Base-by-base conservation (phyloP, 2,797 vertebrate genomes). In the Channa striata region DNA sequence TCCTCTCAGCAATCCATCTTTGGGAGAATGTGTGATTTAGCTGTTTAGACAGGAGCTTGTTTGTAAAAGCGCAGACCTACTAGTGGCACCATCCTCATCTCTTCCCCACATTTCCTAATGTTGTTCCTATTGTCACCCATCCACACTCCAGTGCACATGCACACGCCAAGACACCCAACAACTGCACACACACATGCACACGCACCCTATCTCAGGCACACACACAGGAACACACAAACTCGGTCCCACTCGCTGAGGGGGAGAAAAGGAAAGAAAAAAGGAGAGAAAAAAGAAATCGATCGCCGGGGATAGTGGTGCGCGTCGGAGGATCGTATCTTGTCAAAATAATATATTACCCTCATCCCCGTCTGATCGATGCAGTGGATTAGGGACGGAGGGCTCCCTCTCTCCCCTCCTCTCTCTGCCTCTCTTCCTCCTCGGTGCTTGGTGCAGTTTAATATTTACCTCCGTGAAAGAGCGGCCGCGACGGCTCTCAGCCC, bases 311-410 rank as follows among this genome's bases (percentile, higher is more conserved):
- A 96, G 96, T 95, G 95, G 95, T 95, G 92, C 90, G 93, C 94
- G 95, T 94, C 95, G 94, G 93, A 96, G 96, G 95, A 97, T 97
- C 96, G 96, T 96, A 96, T 97, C 96, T 97, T 97, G 96, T 97
- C 96, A 97, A 97, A 96, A 97, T 97, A 97, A 97, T 97, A 97
- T 97, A 97, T 97, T 97, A 96, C 96, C 96, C 96, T 97, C 96
- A 97, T 97, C 96, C 96, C 89, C 85, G 95, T 92, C 96, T 97
- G 96, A 97, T 97, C 96, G 96, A 97, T 97, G 96, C 95, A 94
- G 94, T 96, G 96, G 96, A 97, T 97, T 97, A 97, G 96, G 95
- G 95, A 96, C 90, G 94, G 93, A 93, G 94, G 94, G 93, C 90
- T 91, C 91, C 82, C 82, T 80, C 81, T 87, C 79, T 72, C 90